phyloP scores from a whole-genome alignment of 92 coral and sea anemone species.

The Siderastrea radians region DNA sequence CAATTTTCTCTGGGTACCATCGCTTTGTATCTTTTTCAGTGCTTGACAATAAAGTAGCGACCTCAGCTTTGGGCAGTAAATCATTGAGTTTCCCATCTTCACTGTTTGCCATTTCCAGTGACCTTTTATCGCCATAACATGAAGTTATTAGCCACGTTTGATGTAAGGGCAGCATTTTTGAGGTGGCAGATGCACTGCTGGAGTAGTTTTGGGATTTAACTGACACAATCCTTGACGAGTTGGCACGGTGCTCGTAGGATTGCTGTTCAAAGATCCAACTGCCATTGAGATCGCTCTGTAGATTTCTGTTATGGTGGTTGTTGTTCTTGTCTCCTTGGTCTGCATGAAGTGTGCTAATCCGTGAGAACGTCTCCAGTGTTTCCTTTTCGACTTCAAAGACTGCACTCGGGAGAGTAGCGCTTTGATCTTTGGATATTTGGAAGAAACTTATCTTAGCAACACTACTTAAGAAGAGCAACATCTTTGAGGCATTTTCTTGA shows the following conservation, averaged over 20 bases:
- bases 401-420: slow-evolving; percentile 54
- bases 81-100: slow-evolving; percentile 87
- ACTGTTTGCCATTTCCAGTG: slow-evolving; percentile 83
- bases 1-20: slow-evolving; percentile 77
- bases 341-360: slow-evolving; percentile 3
- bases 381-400: slow-evolving; percentile 82
- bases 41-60: slow-evolving; percentile 81
- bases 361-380: slow-evolving; percentile 52
- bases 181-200: slow-evolving; percentile 17
- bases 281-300: slow-evolving; percentile 53
- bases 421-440: slow-evolving; percentile 69
- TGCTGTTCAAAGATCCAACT: slow-evolving; percentile 47
- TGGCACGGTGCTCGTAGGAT: slow-evolving; percentile 15
- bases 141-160: slow-evolving; percentile 83
- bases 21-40: slow-evolving; percentile 6
- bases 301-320: neutral
- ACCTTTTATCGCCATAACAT: slow-evolving; percentile 77
- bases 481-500: slow-evolving; percentile 76
- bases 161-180: slow-evolving; percentile 8
- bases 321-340: slow-evolving; percentile 29
- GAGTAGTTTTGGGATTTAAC: slow-evolving; percentile 50
- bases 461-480: slow-evolving; percentile 80
- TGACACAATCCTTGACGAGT: slow-evolving; percentile 54
- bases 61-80: slow-evolving; percentile 90
- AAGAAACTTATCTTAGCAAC: slow-evolving; percentile 75